Evolutionary conservation across 1,140 invertebrate species (phyloP), one percentile per base, ranked within the genome.

Genomic region (Hyphantria cunea): DNA sequence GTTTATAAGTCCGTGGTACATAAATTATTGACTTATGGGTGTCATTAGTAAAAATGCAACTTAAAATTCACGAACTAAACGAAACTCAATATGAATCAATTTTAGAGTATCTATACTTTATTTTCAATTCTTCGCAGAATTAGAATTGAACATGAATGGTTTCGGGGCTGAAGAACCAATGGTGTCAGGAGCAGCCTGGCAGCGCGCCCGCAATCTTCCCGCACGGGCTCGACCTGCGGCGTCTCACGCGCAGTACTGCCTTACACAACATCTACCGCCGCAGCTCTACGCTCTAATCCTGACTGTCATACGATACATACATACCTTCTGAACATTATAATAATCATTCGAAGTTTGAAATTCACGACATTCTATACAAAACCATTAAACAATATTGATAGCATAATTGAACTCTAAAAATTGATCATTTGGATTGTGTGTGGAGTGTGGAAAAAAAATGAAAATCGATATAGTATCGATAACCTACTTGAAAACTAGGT

Each of bases 151-250:
- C 54, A 77, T 85, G 73, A 84, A 84, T 31, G 83, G 84, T 0
- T 81, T 71, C 17, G 71, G 71, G 0, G 81, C 80, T 9, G 87
- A 88, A 25, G 85, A 85, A 53, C 85, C 85, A 0, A 85, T 87
- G 83, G 87, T 88, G 48, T 90, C 85, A 0, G 85, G 87, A 0
- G 87, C 85, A 7, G 87, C 85, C 34, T 87, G 87, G 85, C 86
- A 88, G 66, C 76, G 86, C 3, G 80, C 86, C 7, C 68, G 82
- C 33, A 80, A 75, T 58, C 34, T 64, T 0, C 75, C 64, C 0
- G 15, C 72, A 0, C 62, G 70, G 0, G 62, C 64, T 11, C 61
- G 67, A 6, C 72, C 74, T 0, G 74, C 72, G 8, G 58, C 74
- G 2, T 85, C 83, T 0, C 80, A 89, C 58, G 85, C 85, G 0